A percentile compares a stretch with the other conserved stretches of the same genome.
phyloP scores from a whole-genome alignment of 2,113 vertebrate genomes.

The Cephalopholis sonnerati region DNA sequence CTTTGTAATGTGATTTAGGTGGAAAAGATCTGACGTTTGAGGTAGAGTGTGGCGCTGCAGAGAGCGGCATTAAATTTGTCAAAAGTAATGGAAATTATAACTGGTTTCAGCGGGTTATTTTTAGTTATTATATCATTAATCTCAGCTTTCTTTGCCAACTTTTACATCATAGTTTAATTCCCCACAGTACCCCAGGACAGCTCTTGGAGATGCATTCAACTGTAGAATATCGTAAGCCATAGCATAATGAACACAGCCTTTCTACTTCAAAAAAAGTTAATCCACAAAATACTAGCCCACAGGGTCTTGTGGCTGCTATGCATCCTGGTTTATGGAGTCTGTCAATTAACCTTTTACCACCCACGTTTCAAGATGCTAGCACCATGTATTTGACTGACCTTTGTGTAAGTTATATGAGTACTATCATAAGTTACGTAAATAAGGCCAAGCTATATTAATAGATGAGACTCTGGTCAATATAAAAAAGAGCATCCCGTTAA shows the following conservation, averaged over 20 bases:
- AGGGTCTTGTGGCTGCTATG: background rate
- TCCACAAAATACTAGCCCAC: background rate
- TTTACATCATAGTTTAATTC: slow-evolving; percentile 3
- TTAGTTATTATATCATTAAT: slow-evolving; percentile 1
- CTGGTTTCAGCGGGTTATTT: slow-evolving; percentile 10
- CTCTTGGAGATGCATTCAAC: background rate
- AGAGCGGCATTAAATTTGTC: slow-evolving; percentile 2
- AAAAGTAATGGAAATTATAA: slow-evolving; percentile 16
- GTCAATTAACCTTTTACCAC: slow-evolving; percentile 1
- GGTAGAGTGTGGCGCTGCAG: slow-evolving; percentile 1
- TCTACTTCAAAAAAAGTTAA: background rate
- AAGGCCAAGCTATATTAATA: background rate
- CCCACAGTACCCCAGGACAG: background rate
- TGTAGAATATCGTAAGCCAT: background rate
- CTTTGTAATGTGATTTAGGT: slow-evolving; percentile 61
- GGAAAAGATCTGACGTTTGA: slow-evolving; percentile 34
- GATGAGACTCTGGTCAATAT: too few relatives aligned
- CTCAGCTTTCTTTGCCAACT: background rate
- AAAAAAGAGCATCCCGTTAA: too few relatives aligned
- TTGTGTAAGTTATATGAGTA: too few relatives aligned
- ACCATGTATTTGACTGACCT: background rate
- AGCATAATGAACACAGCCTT: slow-evolving; percentile 1
- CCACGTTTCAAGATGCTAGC: background rate
- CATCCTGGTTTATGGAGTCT: background rate
- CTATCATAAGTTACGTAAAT: too few relatives aligned